A percentile compares a stretch with the other conserved stretches of the same genome.
These are phyloP conservation scores for Hippocampus abdominalis DNA, from an alignment of 2,113 vertebrate species.

Conservation along the genomic window DNA sequence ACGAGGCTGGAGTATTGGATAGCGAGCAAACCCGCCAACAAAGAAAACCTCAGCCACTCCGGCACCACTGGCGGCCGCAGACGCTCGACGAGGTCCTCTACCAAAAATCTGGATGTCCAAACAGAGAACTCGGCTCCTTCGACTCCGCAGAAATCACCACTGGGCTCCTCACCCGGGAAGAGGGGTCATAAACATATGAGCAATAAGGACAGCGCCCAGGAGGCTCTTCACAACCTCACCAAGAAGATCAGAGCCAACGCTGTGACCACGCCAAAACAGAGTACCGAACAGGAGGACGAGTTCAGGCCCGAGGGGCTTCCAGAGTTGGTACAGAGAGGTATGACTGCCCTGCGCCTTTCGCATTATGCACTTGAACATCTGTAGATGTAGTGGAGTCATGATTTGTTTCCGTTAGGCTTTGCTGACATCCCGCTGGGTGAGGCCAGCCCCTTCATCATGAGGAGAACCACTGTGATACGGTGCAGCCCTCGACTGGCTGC, in stretches of 20 bases:
- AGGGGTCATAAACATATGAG: conserved; percentile 58
- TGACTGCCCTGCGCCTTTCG: neutral
- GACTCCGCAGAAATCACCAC: conserved; percentile 18
- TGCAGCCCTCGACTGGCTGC: conserved; percentile 70
- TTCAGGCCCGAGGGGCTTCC: conserved; percentile 80
- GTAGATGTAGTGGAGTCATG: neutral
- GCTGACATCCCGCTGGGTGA: conserved; percentile 79
- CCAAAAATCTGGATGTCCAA: conserved; percentile 10
- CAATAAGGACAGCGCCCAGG: conserved; percentile 55
- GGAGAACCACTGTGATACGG: conserved; percentile 72
- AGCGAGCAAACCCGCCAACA: conserved; percentile 25
- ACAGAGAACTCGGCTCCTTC: conserved; percentile 45
- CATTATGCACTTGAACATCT: neutral
- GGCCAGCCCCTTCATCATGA: conserved; percentile 75
- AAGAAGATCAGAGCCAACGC: conserved; percentile 58
- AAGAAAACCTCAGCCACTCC: neutral
- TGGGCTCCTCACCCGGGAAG: conserved; percentile 65
- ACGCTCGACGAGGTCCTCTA: conserved; percentile 42
- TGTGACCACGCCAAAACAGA: conserved; percentile 37
- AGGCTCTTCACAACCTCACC: conserved; percentile 69
- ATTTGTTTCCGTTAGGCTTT: conserved; percentile 71
- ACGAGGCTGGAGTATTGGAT: conserved; percentile 70
- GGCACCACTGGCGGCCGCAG: conserved; percentile 1
- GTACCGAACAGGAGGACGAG: conserved; percentile 27
- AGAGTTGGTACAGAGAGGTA: conserved; percentile 82